These are phyloP conservation scores for Cephus rjabovi DNA, from an alignment of 2,888 invertebrate genomes.

Conservation along the genomic window DNA sequence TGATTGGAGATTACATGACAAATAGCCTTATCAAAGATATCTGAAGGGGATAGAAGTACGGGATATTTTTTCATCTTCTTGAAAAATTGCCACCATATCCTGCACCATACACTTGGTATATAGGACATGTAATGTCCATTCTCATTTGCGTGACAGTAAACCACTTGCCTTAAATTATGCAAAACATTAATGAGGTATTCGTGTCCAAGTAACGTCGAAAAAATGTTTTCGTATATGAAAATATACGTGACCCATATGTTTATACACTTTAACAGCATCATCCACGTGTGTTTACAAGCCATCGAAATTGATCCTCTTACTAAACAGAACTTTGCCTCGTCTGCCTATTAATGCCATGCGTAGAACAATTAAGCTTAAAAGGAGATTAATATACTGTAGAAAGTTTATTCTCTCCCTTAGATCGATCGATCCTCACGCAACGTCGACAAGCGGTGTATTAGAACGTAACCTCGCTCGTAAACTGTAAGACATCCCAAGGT, in stretches of 20 bases:
- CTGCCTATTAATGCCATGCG: neutral
- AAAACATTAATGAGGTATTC: neutral
- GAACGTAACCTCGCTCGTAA: neutral
- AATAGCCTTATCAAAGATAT: neutral
- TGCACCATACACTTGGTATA: neutral
- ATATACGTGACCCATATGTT: neutral
- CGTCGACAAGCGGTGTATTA: neutral
- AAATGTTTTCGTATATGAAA: neutral
- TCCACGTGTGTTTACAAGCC: neutral
- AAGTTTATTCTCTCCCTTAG: neutral
- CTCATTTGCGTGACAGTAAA: neutral
- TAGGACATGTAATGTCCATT: neutral
- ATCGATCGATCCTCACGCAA: neutral
- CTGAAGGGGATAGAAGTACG: neutral
- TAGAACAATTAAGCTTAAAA: constrained; percentile 1
- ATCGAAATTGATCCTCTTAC: neutral
- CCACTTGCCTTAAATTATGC: neutral
- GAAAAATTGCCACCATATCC: neutral
- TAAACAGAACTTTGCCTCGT: neutral
- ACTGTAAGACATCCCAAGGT: neutral
- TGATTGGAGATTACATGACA: neutral
- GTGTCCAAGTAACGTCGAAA: neutral
- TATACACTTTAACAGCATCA: neutral
- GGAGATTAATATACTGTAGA: neutral
- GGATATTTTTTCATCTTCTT: neutral